Evolutionary conservation across 2,113 vertebrate genomes (phyloP).

Genomic region (Scomber scombrus): DNA sequence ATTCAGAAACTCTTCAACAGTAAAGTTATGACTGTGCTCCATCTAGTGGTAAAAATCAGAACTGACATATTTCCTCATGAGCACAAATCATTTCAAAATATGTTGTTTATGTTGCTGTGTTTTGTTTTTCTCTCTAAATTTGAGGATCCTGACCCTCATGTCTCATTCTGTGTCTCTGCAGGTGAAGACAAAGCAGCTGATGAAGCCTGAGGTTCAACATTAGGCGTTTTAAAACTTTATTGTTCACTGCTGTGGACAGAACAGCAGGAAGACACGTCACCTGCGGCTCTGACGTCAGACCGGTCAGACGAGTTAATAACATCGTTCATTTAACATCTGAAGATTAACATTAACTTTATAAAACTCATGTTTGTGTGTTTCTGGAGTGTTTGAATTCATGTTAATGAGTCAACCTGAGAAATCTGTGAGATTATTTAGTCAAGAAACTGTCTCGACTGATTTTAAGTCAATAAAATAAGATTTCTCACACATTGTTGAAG

Average conservation of each 20-base stretch:
- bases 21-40: too few species aligned
- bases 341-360: background rate
- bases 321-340: too few species aligned
- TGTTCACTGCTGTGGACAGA: background rate
- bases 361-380: background rate
- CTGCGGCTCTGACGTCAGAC: background rate
- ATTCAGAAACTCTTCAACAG: too few species aligned
- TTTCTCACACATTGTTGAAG: background rate
- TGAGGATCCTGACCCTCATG: background rate
- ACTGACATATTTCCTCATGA: too few species aligned
- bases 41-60: too few species aligned
- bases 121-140: background rate
- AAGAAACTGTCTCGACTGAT: background rate
- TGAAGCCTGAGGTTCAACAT: conserved; percentile 13
- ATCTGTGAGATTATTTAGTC: background rate
- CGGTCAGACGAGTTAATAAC: too few species aligned
- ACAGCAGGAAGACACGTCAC: background rate
- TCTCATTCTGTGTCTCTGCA: conserved; percentile 28
- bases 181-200: conserved; percentile 30
- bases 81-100: too few species aligned
- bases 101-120: background rate
- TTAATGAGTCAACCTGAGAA: background rate
- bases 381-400: too few species aligned
- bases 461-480: background rate
- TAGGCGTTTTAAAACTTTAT: background rate